Conservation (phyloP, 2,113 vertebrate species). For the Equus przewalskii region DNA sequence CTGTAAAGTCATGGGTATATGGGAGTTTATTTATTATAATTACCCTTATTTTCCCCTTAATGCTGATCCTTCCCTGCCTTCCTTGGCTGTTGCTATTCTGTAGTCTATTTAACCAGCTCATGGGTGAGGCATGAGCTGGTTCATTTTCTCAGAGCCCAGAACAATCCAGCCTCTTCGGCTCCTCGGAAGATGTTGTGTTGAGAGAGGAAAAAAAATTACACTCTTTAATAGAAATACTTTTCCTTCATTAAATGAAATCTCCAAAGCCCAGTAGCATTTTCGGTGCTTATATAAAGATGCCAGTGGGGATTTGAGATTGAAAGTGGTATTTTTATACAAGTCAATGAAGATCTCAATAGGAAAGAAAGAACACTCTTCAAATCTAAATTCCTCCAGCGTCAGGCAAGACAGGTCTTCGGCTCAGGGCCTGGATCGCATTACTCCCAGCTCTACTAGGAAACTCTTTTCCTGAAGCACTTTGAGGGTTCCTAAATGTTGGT, state of each 20-base stretch:
- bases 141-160: conserved; percentile 78
- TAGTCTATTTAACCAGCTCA: neutral
- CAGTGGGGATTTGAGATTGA: conserved; percentile 92
- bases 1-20: neutral
- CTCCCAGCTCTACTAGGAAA: conserved; percentile 7
- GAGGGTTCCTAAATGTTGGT: neutral
- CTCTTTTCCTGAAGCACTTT: conserved; percentile 25
- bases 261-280: conserved; percentile 92
- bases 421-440: conserved; percentile 74
- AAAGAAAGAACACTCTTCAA: conserved; percentile 87
- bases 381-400: conserved; percentile 87
- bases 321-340: conserved; percentile 91
- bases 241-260: conserved; percentile 92
- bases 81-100: neutral
- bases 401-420: conserved; percentile 79
- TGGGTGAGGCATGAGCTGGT: neutral
- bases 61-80: neutral
- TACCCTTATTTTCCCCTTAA: neutral
- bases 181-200: conserved; percentile 85
- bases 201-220: conserved; percentile 78
- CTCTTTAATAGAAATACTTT: conserved; percentile 91
- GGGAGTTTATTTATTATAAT: neutral
- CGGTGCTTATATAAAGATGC: conserved; percentile 91
- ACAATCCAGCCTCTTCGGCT: conserved; percentile 83
- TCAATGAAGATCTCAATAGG: conserved; percentile 91